Base-by-base conservation (phyloP, 2,888 invertebrate genomes). In the Melanostoma mellinum region DNA sequence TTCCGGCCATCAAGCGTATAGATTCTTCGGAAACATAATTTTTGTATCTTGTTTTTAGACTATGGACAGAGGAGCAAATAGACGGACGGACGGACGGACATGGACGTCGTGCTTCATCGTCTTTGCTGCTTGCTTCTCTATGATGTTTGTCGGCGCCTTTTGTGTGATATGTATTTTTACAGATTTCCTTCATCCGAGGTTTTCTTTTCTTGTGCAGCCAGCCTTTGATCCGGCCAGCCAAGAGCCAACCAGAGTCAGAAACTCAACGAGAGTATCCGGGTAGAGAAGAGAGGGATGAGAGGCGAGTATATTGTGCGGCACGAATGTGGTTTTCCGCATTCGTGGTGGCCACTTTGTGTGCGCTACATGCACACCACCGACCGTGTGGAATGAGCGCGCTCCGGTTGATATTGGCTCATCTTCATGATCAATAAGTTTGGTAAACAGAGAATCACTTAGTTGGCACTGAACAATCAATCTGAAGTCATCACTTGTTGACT, bases 371-470 rank as follows among this genome's bases (percentile, higher is more conserved):
- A 53, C 74, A 63, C 58, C 6, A 68, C 9, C 30, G 58, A 58
- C 50, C 48, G 38, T 40, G 36, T 60, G 58, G 72, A 75, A 48
- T 46, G 33, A 35, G 36, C 55, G 74, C 75, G 82, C 76, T 82
- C 82, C 67, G 73, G 71, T 82, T 82, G 85, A 81, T 77, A 77
- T 85, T 85, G 82, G 82, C 85, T 82, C 85, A 82, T 85, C 82
- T 85, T 84, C 85, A 85, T 72, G 85, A 82, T 85, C 85, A 82
- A 85, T 85, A 84, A 82, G 85, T 79, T 79, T 76, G 78, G 82
- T 78, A 82, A 82, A 84, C 84, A 84, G 78, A 79, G 84, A 84
- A 84, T 84, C 84, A 84, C 84, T 84, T 84, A 84, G 84, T 84
- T 84, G 84, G 84, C 78, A 84, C 84, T 79, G 84, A 84, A 79